Evolutionary conservation across 2,113 vertebrate genomes (phyloP), one percentile per base, ranked within the genome.

Genomic region (Poeciliopsis occidentalis): DNA sequence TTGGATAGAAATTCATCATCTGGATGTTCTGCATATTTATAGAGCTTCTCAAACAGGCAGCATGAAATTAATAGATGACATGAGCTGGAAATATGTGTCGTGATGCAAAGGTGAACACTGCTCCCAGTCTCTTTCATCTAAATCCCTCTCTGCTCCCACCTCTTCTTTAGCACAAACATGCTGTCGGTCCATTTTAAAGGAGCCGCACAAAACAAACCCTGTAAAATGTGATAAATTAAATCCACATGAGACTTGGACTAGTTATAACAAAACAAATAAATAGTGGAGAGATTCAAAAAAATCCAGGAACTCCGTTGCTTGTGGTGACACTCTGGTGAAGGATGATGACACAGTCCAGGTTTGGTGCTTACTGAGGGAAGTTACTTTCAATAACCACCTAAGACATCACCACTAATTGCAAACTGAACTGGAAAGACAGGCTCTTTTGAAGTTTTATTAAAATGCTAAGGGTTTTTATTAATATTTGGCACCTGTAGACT

Each of bases 21-120:
- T 63, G 61, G 60, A 73, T 79, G 74, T 64, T 90, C 79, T 90
- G 84, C 85, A 91, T 90, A 91, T 91, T 90, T 88, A 88, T 85
- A 75, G 83, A 80, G 82, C 85, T 75, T 67, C 70, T 80, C 77
- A 83, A 83, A 90, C 84, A 87, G 86, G 65, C 62, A 44, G 73
- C 63, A 80, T 77, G 68, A 81, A 88, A 85, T 87, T 77, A 88
- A 88, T 89, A 79, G 69, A 76, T 78, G 85, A 73, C 69, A 37
- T 1, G 11, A 44, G 32, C 73, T 70, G 63, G 82, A 73, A 84
- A 78, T 80, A 80, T 69, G 78, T 66, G 47, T 63, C 0, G 0
- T 27, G 64, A 65, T 31, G 79, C 60, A 87, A 81, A 86, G 81
- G 85, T 81, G 86, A 83, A 81, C 72, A 72, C 66, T 47, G 67